These are phyloP conservation scores for Acropternis orthonyx DNA, from an alignment of 2,797 vertebrate genomes.

Conservation along the genomic window DNA sequence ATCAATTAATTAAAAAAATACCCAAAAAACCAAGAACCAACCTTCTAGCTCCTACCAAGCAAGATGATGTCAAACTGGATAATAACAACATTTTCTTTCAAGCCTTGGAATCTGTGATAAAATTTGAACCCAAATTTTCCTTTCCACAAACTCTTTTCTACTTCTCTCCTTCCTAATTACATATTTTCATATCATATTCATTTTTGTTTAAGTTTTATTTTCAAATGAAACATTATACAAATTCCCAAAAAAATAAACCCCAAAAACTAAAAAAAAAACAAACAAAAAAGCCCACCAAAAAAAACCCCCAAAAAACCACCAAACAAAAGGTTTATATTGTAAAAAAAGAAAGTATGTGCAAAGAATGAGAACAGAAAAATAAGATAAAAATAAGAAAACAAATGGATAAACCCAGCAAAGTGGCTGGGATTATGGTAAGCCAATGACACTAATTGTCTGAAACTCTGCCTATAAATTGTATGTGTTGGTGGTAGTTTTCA, in stretches of 20 bases:
- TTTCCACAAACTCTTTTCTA: background rate
- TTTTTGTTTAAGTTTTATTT: background rate
- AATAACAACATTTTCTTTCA: background rate
- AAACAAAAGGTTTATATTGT: background rate
- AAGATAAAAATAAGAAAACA: background rate
- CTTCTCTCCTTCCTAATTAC: background rate
- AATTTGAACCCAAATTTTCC: background rate
- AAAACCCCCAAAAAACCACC: too few species aligned
- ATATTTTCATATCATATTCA: background rate
- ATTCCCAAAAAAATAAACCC: background rate
- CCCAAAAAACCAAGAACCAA: too few species aligned
- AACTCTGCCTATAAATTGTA: background rate
- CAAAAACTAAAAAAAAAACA: background rate
- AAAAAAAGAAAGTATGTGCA: background rate
- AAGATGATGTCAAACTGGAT: background rate
- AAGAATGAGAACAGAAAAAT: background rate
- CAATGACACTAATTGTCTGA: background rate
- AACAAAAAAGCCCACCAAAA: background rate
- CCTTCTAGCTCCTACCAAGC: background rate
- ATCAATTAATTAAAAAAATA: background rate
- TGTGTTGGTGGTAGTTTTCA: background rate
- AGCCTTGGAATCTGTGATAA: background rate
- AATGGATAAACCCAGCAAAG: background rate
- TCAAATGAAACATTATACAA: background rate
- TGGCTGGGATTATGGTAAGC: accelerated